A percentile compares a stretch with the other conserved stretches of the same genome.
Conservation (phyloP, 2,888 invertebrate species). For the Cryptosula pallasiana region DNA sequence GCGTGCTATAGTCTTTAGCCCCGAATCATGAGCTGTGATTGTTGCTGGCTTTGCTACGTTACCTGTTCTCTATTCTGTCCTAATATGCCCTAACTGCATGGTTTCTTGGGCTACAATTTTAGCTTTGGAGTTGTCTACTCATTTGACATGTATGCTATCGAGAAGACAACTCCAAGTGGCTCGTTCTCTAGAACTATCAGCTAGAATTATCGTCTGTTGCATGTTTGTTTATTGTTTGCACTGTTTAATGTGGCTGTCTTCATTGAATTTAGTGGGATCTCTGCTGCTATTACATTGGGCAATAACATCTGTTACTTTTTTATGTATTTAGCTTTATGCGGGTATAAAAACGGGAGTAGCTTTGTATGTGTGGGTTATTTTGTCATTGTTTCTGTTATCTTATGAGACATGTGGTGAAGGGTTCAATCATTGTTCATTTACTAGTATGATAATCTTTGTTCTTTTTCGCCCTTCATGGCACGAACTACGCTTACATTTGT, state of each 20-base stretch:
- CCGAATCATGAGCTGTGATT: not conserved
- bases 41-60: not conserved
- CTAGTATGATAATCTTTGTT: no score
- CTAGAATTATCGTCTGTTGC: constrained; percentile 2
- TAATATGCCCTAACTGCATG: not conserved
- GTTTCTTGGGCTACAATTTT: not conserved
- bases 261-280: no score
- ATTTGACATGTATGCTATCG: not conserved
- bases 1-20: not conserved
- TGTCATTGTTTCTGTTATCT: no score
- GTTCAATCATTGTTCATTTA: no score
- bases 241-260: not conserved
- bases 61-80: not conserved
- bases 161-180: not conserved
- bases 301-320: no score
- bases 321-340: no score
- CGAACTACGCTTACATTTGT: no score
- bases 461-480: no score
- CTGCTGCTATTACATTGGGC: no score
- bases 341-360: no score
- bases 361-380: no score
- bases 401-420: no score
- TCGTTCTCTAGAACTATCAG: not conserved
- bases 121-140: not conserved
- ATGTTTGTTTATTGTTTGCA: not conserved